Base-by-base conservation (phyloP, 2,797 vertebrate genomes). In the Paguma larvata region DNA sequence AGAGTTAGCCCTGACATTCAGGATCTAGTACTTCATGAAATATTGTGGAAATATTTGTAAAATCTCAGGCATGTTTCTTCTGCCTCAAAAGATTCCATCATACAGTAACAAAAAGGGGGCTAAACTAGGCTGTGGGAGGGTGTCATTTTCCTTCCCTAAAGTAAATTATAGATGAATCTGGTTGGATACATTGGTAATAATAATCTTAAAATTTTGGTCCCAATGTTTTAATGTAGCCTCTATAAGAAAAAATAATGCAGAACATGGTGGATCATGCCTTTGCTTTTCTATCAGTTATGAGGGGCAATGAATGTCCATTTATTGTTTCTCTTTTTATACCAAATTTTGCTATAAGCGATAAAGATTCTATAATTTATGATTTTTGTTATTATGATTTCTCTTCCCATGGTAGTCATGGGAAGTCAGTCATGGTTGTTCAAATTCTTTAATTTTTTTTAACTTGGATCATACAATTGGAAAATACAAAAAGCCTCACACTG, bases 21-120 rank as follows among this genome's bases (percentile, higher is more conserved):
- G 16, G 27, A 84, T 91, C 56, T 72, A 89, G n/a, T 84, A 30
- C 34, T 96, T 94, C 68, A 93, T 89, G 72, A 95, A 96, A 63
- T 62, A 89, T 48, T 87, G 32, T 65, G 32, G 75, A 97, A 94
- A 93, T 96, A 93, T 65, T 97, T 94, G 34, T 44, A 87, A 96
- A 89, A 75, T 89, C 63, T 89, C 44, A 59, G 67, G 63, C 70
- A 15, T 91, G 75, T 6, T 77, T 94, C 85, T 92, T 84, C 6
- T 63, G 38, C 14, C 72, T 96, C 41, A 84, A 84, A 89, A 96
- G 8, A 70, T 91, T 91, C 70, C 59, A 93, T 94, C 32, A 77
- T 80, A 80, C 27, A 87, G 63, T 72, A 75, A 97, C 80, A 94
- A 91, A 91, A 73, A 63, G 3, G 16, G 46, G 44, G 78, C 15